Evolutionary conservation across 2,888 invertebrate species (phyloP).

Genomic region (Apodemia duryi): DNA sequence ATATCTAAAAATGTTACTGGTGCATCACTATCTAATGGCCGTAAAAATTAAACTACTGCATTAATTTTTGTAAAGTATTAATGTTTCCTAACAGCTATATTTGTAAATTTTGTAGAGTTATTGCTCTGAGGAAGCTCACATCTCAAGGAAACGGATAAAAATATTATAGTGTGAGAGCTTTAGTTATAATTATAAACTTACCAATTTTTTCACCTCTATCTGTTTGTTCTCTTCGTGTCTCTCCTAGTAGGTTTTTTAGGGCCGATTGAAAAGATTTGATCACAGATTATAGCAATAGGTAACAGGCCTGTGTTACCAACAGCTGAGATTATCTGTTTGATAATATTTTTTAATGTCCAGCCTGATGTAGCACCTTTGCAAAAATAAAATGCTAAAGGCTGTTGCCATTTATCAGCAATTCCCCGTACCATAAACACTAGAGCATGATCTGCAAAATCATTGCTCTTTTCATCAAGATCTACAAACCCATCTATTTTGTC

Average conservation of each 20-base stretch:
- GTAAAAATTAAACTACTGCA: not conserved
- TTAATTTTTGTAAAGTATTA: not conserved
- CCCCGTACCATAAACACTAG: conserved; percentile 27
- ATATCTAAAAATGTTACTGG: no score
- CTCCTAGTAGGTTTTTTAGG: not conserved
- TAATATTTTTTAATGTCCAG: not conserved
- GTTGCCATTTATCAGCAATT: conserved; percentile 23
- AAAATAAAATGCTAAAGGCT: conserved; percentile 28
- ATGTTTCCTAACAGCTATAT: not conserved
- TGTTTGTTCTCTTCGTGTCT: not conserved
- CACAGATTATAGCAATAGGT: conserved; percentile 8
- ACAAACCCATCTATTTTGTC: conserved; percentile 25
- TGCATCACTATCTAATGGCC: not conserved
- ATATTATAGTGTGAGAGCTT: no score
- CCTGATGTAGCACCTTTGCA: conserved; percentile 14
- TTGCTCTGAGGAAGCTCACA: no score
- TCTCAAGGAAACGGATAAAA: no score
- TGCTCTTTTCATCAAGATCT: conserved; percentile 19
- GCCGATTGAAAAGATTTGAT: conserved; percentile 1
- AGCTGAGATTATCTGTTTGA: not conserved
- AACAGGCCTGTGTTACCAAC: no score
- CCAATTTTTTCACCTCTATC: not conserved
- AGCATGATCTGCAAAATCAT: conserved; percentile 24
- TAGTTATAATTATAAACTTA: not conserved
- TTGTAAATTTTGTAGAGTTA: no score